phyloP scores from a whole-genome alignment of 2,113 vertebrate species.

The Carassius carassius region DNA sequence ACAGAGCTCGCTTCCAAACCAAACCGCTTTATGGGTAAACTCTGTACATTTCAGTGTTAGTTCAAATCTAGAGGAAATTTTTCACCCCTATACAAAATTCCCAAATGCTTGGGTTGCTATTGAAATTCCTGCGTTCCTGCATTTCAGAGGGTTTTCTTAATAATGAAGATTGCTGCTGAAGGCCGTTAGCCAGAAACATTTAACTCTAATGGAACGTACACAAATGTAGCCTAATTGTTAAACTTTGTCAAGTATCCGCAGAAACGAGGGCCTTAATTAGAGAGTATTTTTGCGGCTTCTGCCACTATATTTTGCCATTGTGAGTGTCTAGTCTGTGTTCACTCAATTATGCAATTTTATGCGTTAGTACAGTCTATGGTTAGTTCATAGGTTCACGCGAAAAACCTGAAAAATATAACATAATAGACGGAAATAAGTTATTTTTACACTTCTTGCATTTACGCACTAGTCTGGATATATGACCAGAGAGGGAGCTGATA shows the following conservation, averaged over 20 bases:
- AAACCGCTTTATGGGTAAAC: background rate
- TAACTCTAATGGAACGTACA: background rate
- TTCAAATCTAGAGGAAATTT: background rate
- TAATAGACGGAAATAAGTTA: background rate
- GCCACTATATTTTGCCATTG: conserved; percentile 25
- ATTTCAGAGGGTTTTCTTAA: no score
- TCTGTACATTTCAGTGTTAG: background rate
- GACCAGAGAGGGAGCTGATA: conserved; percentile 26
- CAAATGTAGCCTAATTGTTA: background rate
- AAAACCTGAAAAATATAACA: conserved; percentile 10
- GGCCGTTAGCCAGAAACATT: background rate
- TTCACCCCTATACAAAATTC: background rate
- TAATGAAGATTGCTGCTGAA: no score
- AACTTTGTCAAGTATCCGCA: background rate
- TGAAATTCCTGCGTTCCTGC: background rate
- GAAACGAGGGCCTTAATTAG: conserved; percentile 25
- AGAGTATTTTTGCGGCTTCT: conserved; percentile 10
- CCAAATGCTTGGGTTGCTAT: background rate
- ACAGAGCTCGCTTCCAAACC: background rate
- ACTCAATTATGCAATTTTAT: conserved; percentile 44
- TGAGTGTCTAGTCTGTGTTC: conserved; percentile 19
- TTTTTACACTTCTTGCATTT: conserved; percentile 32
- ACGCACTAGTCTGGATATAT: conserved; percentile 12
- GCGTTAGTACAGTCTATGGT: conserved; percentile 27
- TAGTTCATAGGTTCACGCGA: conserved; percentile 28